Conservation (phyloP, 2,113 vertebrate genomes). For the Phodopus roborovskii region DNA sequence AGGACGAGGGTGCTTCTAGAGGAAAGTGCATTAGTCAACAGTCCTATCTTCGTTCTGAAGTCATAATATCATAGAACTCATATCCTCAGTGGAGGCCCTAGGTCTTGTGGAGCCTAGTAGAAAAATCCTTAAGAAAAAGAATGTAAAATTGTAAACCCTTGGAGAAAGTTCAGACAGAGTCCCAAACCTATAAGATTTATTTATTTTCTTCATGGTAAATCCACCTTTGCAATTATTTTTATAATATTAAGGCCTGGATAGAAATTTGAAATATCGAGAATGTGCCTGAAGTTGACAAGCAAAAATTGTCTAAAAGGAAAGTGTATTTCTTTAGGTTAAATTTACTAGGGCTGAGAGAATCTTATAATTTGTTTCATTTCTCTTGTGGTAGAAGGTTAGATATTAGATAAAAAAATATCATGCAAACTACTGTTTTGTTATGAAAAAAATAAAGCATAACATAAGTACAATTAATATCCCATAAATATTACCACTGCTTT, state of each 20-base stretch:
- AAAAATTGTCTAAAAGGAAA: neutral
- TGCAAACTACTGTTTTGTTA: neutral
- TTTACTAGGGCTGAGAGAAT: neutral
- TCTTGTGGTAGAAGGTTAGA: neutral
- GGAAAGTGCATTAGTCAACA: neutral
- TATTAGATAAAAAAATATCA: neutral
- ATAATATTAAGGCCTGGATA: neutral
- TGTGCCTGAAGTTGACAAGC: neutral
- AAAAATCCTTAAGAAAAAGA: neutral
- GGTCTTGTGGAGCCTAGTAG: neutral
- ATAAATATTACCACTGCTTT: neutral
- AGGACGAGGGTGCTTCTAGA: neutral
- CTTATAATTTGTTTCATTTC: constrained; percentile 8
- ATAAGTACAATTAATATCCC: neutral
- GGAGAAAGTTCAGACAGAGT: neutral
- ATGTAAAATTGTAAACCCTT: neutral
- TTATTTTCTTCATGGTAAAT: constrained; percentile 7
- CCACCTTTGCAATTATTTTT: neutral
- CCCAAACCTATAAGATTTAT: neutral
- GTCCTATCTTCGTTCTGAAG: neutral
- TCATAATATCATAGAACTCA: neutral
- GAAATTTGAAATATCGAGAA: constrained; percentile 20
- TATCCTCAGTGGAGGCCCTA: neutral
- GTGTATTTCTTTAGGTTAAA: constrained; percentile 22
- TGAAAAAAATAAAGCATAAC: neutral